Conservation (phyloP, 2,888 invertebrate genomes). For the Epinotia ramella region DNA sequence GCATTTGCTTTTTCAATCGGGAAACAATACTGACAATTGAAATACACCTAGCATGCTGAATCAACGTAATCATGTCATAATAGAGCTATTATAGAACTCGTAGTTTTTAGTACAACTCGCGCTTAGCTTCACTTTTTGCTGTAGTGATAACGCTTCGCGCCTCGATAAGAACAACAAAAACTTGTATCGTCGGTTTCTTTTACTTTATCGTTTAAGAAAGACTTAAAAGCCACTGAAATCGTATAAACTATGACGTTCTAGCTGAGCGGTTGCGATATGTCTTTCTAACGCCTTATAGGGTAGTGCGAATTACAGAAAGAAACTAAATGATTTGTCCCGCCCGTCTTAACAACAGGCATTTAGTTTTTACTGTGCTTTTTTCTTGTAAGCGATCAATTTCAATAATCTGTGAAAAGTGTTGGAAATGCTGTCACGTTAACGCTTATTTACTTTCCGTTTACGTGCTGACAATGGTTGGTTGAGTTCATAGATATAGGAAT, state of each 20-base stretch:
- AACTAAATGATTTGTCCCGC: slow-evolving; percentile 2
- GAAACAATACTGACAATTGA: background rate
- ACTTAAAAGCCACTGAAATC: slow-evolving; percentile 8
- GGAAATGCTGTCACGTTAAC: slow-evolving; percentile 11
- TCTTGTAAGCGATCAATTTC: slow-evolving; percentile 22
- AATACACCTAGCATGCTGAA: slow-evolving; percentile 1
- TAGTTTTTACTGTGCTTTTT: slow-evolving; percentile 17
- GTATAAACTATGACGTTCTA: background rate
- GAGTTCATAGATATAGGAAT: background rate
- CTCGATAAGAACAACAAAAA: slow-evolving; percentile 9
- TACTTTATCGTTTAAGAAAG: background rate
- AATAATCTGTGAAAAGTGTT: slow-evolving; percentile 19
- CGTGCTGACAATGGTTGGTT: background rate
- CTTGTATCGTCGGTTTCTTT: slow-evolving; percentile 14
- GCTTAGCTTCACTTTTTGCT: slow-evolving; percentile 3
- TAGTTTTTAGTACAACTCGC: background rate
- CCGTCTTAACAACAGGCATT: slow-evolving; percentile 14
- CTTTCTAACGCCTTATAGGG: slow-evolving; percentile 29
- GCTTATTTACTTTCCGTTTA: slow-evolving; percentile 22
- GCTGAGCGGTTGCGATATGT: slow-evolving; percentile 10
- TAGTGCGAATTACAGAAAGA: slow-evolving; percentile 24
- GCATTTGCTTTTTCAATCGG: too few species aligned
- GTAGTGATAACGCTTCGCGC: slow-evolving; percentile 8
- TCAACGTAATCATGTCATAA: slow-evolving; percentile 3
- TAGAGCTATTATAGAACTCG: slow-evolving; percentile 6